These are phyloP conservation scores for Poecilia latipinna DNA, from an alignment of 2,113 vertebrate genomes.

Conservation along the genomic window DNA sequence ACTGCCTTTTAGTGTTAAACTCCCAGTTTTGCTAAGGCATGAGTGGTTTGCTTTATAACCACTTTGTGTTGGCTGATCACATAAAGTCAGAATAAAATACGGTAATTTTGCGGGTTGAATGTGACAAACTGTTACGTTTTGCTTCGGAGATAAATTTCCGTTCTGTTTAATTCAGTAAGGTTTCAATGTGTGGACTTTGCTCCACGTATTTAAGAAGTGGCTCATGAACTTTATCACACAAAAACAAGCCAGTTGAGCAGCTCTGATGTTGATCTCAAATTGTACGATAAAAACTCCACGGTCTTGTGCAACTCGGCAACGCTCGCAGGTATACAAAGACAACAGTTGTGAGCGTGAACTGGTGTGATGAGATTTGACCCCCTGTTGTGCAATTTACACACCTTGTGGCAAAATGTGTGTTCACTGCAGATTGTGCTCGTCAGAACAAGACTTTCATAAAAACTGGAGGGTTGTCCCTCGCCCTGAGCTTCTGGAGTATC, in stretches of 20 bases:
- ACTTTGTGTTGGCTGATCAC: no score
- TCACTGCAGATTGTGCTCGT: slow-evolving; percentile 27
- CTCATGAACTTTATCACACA: not conserved
- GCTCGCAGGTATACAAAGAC: slow-evolving; percentile 40
- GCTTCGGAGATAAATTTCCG: not conserved
- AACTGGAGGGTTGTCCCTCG: not conserved
- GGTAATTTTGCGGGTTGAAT: not conserved
- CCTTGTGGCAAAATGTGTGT: slow-evolving; percentile 20
- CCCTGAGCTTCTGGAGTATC: not conserved
- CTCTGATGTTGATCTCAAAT: slow-evolving; percentile 22
- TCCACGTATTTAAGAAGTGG: not conserved
- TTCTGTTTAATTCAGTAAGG: not conserved
- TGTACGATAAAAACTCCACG: slow-evolving; percentile 22
- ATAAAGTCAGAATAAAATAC: no score
- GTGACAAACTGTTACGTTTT: not conserved
- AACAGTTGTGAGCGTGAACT: slow-evolving; percentile 47
- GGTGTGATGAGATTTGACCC: slow-evolving; percentile 51
- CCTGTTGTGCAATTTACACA: slow-evolving; percentile 56
- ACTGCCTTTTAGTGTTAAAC: no score
- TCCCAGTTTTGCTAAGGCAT: no score
- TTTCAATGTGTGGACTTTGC: not conserved
- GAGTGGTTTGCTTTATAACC: no score
- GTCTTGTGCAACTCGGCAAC: slow-evolving; percentile 46
- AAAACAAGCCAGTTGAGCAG: slow-evolving; percentile 21
- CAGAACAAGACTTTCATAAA: slow-evolving; percentile 18